Percentiles rank a stretch among this genome's conserved stretches.
Evolutionary conservation across 2,888 invertebrate species (phyloP).

Genomic region (Drosophila meridiana): DNA sequence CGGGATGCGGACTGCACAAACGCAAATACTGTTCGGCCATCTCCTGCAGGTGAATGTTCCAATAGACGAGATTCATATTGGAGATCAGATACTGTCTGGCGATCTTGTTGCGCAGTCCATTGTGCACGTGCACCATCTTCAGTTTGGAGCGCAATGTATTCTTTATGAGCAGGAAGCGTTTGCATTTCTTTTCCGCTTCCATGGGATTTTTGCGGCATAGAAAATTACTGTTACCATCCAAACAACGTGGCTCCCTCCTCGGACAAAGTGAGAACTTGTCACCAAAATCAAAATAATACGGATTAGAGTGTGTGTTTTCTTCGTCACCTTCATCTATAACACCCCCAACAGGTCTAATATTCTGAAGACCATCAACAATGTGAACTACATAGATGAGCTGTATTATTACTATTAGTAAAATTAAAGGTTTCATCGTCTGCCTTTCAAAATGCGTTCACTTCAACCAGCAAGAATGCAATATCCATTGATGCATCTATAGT

Average conservation of each 20-base stretch:
- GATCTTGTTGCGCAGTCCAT: slow-evolving; percentile 54
- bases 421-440: slow-evolving; percentile 5
- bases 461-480: background rate
- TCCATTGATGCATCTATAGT: background rate
- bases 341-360: too few relatives aligned
- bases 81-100: slow-evolving; percentile 20
- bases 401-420: background rate
- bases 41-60: slow-evolving; percentile 42
- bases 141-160: background rate
- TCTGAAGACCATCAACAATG: too few relatives aligned
- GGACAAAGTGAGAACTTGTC: slow-evolving; percentile 35
- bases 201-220: slow-evolving; percentile 18
- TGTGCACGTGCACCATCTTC: slow-evolving; percentile 41
- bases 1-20: slow-evolving; percentile 27
- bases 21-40: slow-evolving; percentile 56
- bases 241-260: background rate
- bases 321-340: background rate
- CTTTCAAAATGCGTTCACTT: background rate
- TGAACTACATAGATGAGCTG: background rate
- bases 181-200: slow-evolving; percentile 5
- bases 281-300: slow-evolving; percentile 52
- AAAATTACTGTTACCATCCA: slow-evolving; percentile 41
- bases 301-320: background rate
- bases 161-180: slow-evolving; percentile 31
- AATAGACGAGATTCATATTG: slow-evolving; percentile 59